These are phyloP conservation scores for Erpobdella octoculata DNA, from an alignment of 2,888 invertebrate species.

Conservation along the genomic window DNA sequence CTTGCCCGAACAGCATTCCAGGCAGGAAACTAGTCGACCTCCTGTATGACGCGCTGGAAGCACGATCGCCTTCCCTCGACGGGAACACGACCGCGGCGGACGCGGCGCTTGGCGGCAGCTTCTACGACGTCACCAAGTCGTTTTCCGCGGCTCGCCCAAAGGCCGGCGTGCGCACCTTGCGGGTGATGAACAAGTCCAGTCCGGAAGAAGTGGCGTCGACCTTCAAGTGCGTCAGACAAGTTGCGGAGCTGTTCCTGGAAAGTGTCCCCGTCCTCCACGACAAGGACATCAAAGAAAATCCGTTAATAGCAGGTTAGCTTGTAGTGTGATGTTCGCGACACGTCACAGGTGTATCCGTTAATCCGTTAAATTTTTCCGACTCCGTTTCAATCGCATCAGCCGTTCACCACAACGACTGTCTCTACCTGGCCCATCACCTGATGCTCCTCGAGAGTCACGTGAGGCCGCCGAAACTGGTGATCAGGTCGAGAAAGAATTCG, in stretches of 20 bases:
- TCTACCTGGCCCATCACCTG: neutral
- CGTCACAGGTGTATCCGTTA: too few species aligned
- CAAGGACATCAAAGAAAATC: neutral
- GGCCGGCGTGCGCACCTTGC: too few species aligned
- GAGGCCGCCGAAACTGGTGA: neutral
- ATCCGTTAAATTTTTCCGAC: neutral
- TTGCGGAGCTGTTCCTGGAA: neutral
- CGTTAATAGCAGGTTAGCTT: neutral
- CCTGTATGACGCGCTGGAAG: neutral
- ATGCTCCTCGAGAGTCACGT: neutral
- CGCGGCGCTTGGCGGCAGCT: neutral
- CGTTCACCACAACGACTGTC: conserved; percentile 16
- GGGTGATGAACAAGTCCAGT: neutral
- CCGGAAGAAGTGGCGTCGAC: neutral
- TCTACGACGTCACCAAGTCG: neutral
- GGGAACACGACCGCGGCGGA: neutral
- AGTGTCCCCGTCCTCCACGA: neutral
- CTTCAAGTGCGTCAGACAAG: neutral
- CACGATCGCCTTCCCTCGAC: neutral
- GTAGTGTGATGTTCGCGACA: neutral
- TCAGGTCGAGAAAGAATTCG: neutral
- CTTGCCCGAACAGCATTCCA: neutral
- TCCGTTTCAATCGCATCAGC: neutral
- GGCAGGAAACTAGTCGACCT: neutral
- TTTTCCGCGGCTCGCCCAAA: neutral